These are phyloP conservation scores for Phodopus roborovskii DNA, from an alignment of 2,113 vertebrate genomes.

Conservation along the genomic window DNA sequence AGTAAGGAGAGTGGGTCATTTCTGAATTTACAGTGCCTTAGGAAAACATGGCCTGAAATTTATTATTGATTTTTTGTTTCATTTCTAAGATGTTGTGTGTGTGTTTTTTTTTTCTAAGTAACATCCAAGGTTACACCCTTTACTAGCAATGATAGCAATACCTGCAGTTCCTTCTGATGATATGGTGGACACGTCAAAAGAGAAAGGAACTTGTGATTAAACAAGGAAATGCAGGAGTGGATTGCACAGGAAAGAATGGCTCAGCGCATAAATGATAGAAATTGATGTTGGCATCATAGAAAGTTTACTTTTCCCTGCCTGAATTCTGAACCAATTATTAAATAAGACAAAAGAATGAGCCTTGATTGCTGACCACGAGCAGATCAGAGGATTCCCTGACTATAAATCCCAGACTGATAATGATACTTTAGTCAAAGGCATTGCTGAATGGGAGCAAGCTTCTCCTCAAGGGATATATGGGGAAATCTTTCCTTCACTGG, in stretches of 20 bases:
- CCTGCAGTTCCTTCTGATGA: constrained; percentile 31
- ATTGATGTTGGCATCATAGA: constrained; percentile 25
- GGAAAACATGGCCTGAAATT: constrained; percentile 1
- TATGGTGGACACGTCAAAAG: background rate
- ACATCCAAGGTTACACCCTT: background rate
- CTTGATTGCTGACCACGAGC: background rate
- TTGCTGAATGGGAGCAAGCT: background rate
- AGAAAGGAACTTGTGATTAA: background rate
- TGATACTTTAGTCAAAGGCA: background rate
- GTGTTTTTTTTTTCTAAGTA: background rate
- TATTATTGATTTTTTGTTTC: constrained; percentile 32
- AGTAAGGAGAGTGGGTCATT: background rate
- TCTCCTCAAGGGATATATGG: background rate
- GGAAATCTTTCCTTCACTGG: background rate
- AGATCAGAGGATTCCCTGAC: background rate
- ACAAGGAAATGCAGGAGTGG: background rate
- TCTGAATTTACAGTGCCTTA: constrained; percentile 34
- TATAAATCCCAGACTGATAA: constrained; percentile 16
- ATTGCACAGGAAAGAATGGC: constrained; percentile 2
- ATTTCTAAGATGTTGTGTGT: background rate
- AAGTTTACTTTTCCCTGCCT: background rate
- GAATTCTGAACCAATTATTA: constrained; percentile 30
- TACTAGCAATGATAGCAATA: background rate
- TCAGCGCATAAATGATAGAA: background rate
- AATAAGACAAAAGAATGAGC: constrained; percentile 56